Base-by-base conservation (phyloP, 2,888 invertebrate genomes). In the Phytoseiulus persimilis region DNA sequence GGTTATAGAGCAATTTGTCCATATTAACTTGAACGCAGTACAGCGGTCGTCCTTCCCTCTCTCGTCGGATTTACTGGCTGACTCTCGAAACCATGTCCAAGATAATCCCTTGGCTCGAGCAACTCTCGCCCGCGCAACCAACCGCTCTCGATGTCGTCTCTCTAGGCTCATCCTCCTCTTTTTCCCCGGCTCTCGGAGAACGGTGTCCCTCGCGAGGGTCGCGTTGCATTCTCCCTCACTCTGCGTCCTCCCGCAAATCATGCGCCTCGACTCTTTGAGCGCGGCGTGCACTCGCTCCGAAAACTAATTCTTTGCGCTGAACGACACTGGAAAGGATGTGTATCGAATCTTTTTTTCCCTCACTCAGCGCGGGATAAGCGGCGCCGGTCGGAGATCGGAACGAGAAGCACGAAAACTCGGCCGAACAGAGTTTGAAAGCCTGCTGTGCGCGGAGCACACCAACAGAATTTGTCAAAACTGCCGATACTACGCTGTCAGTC, bases 401-500 rank as follows among this genome's bases (percentile, higher is more conserved):
- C 9, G 9, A 65, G 23, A 23, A 65, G 18, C 14, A 65, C 23
- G 65, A 14, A 65, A 65, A 65, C 2, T 65, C 65, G 65, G 18
- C 11, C 65, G 65, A 65, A 65, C 65, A 65, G 65, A 65, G 23
- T 65, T 28, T 23, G 65, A 23, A 2, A 28, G 65, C 65, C 65
- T 65, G 65, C 65, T 65, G 28, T 18, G 65, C 65, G 65, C 65
- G 5, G 65, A 14, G 65, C 5, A 18, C 65, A 65, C 65, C 65
- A 65, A 87, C 87, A 11, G 45, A 87, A 87, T 87, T 87, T 87
- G 87, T 87, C 87, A 33, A 87, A 87, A 87, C 32, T 45, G 31
- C 87, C 87, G 87, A 87, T 87, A 87, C 65, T 65, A 23, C 65
- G 65, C 65, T 65, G 65, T 65, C 65, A 65, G 65, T 65, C 65